Conservation (phyloP, 2,797 vertebrate species). For the Prionace glauca region DNA sequence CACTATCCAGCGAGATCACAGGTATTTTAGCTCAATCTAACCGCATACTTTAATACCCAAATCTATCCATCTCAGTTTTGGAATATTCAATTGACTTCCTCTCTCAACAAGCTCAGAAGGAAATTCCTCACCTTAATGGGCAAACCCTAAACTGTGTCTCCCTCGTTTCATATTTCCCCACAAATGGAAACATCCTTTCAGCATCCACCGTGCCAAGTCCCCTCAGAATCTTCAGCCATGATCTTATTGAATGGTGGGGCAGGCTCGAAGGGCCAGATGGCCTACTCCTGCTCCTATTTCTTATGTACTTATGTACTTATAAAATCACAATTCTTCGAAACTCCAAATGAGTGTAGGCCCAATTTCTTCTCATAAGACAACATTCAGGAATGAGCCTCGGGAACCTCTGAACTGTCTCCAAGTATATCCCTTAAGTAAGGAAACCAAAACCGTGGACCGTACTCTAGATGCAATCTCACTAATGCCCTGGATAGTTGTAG, state of each 20-base stretch:
- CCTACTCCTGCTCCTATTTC: too few species aligned
- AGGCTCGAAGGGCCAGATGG: too few species aligned
- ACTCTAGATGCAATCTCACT: background rate
- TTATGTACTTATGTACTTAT: too few species aligned
- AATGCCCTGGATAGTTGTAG: background rate
- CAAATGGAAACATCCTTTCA: background rate
- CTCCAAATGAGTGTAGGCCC: background rate
- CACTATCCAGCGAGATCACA: background rate
- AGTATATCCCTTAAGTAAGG: background rate
- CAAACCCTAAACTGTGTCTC: background rate
- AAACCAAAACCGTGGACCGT: background rate
- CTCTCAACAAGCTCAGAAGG: background rate
- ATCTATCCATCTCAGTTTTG: background rate
- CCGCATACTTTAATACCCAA: background rate
- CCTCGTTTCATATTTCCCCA: background rate
- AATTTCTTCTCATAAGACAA: background rate
- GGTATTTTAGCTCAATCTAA: background rate
- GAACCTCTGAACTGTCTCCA: background rate
- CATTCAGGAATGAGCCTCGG: too few species aligned
- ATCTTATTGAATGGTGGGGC: too few species aligned
- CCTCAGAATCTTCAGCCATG: too few species aligned
- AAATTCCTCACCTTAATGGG: background rate
- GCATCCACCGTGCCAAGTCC: background rate
- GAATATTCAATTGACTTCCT: background rate
- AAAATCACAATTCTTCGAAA: background rate